Conservation (phyloP, 92 coral and sea anemone genomes). For the Nematostella vectensis region DNA sequence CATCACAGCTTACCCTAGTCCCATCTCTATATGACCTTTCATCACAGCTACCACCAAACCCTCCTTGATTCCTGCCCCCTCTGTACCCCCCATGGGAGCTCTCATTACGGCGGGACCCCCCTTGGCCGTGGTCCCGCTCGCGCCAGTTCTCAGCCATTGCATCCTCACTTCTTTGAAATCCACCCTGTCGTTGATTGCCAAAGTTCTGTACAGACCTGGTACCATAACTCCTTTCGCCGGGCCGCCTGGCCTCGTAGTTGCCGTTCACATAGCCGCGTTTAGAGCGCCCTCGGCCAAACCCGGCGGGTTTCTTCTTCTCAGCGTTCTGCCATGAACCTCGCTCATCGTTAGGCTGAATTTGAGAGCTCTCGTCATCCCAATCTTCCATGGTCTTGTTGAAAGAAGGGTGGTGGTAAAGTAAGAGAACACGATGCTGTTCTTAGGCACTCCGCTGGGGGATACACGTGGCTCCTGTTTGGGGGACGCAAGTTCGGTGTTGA, state of each 20-base stretch:
- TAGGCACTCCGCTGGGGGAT: too few relatives aligned
- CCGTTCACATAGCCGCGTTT: background rate
- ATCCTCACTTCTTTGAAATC: background rate
- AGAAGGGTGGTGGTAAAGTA: too few relatives aligned
- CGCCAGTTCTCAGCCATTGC: background rate
- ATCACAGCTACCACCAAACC: too few relatives aligned
- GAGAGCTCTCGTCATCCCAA: background rate
- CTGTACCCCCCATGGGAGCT: background rate
- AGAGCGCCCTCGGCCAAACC: conserved; percentile 1
- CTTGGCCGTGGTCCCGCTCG: background rate
- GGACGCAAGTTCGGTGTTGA: too few relatives aligned
- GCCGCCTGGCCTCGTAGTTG: background rate
- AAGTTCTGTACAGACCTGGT: background rate
- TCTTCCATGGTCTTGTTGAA: too few relatives aligned
- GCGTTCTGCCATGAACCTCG: background rate
- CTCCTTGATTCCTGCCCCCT: conserved; percentile 1
- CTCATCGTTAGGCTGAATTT: background rate
- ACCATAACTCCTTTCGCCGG: background rate
- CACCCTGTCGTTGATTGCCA: background rate
- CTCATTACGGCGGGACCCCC: background rate
- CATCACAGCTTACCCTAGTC: background rate
- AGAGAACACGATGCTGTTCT: too few relatives aligned
- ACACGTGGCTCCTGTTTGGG: too few relatives aligned
- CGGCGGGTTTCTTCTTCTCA: background rate
- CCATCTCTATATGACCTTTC: too few relatives aligned